Base-by-base conservation (phyloP, 2,888 invertebrate species). In the Lamproptera curius region DNA sequence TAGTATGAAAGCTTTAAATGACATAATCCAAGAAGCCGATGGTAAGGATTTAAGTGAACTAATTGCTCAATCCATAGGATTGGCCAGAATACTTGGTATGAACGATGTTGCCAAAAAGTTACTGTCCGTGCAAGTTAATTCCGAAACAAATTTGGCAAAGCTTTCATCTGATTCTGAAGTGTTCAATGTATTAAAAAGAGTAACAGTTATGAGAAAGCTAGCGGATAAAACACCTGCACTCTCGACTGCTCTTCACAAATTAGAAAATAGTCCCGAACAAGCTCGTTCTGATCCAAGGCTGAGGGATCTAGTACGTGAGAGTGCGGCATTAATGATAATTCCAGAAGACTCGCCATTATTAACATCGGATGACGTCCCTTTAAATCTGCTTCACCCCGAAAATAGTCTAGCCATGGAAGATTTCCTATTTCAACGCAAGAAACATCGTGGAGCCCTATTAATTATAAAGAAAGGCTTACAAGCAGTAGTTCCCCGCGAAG, bases 381-480 rank as follows among this genome's bases (percentile, higher is more conserved):
- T 91, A 2, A 90, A 90, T 47, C 74, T 94, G 16, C 88, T 94
- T 48, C 89, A 90, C 57, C 89, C 90, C 2, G 91, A 92, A 62
- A 94, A 94, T 62, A 90, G 91, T 60, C 76, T 94, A n/a, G 94
- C 93, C 0, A 92, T 94, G 80, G 93, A 94, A 77, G 93, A 94
- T 58, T 93, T 92, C 62, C 74, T 94, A 38, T 88, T 92, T 57
- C 89, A 90, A 63, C 83, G 90, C 55, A 89, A 89, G 54, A 89
- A 89, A 54, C 78, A 76, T 50, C 87, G 88, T 0, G 91, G 91
- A 8, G 90, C 92, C 0, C 89, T 93, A 45, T 86, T 95, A 62
- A 93, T 95, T 34, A 90, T 93, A 61, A 93, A 94, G 57, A 92
- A 92, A 63, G 92, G 92, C 4, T 73, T 92, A 34, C 94, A 94